A percentile compares a stretch with the other conserved stretches of the same genome.
phyloP scores from a whole-genome alignment of 2,113 vertebrate genomes.

The Oreotrochilus melanogaster region DNA sequence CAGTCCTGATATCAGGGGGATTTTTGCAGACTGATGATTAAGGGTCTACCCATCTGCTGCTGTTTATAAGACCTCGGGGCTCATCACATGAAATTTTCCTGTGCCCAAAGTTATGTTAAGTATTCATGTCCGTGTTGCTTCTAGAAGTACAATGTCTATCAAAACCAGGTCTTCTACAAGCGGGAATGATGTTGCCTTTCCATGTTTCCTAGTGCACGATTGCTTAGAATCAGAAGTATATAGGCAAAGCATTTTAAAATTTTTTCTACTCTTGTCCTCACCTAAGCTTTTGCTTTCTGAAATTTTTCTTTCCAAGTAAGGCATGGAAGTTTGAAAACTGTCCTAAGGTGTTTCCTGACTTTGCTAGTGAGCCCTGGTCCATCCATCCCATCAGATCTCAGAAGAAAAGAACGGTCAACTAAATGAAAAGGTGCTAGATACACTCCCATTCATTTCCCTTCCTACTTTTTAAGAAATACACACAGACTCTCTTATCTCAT shows the following conservation, averaged over 20 bases:
- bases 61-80: background rate
- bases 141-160: background rate
- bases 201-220: background rate
- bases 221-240: background rate
- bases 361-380: background rate
- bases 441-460: background rate
- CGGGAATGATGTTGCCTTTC: background rate
- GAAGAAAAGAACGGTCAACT: background rate
- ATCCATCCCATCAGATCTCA: background rate
- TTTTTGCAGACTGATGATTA: slow-evolving; percentile 30
- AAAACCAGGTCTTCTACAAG: background rate
- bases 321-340: background rate
- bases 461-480: background rate
- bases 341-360: background rate
- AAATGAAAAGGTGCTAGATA: background rate
- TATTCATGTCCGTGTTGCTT: background rate
- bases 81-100: background rate
- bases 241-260: background rate
- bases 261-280: background rate
- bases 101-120: background rate
- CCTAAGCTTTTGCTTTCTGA: background rate
- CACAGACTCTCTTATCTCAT: background rate
- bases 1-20: background rate
- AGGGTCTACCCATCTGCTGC: slow-evolving; percentile 17
- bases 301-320: background rate